Evolutionary conservation across 2,113 vertebrate species (phyloP).

Genomic region (Antechinus flavipes): DNA sequence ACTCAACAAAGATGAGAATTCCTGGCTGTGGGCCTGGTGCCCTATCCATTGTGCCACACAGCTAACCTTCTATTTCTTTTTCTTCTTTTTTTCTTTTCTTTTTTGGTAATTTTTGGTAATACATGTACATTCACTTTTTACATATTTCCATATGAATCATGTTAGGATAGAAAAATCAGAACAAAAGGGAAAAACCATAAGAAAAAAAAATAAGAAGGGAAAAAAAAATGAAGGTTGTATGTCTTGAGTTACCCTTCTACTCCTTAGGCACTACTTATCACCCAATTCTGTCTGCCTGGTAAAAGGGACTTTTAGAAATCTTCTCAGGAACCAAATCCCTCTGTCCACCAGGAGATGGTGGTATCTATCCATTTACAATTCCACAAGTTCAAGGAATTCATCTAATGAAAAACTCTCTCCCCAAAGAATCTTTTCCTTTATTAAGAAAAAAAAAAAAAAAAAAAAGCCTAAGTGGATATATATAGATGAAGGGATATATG

Average conservation of each 20-base stretch:
- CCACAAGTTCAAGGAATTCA: background rate
- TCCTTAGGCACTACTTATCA: background rate
- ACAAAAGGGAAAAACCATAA: too few relatives aligned
- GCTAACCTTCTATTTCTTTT: background rate
- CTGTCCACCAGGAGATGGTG: conserved; percentile 58
- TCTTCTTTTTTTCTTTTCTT: too few relatives aligned
- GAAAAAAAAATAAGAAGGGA: too few relatives aligned
- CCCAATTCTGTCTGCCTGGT: conserved; percentile 18
- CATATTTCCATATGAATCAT: too few relatives aligned
- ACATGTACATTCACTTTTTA: too few relatives aligned
- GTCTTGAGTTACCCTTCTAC: background rate
- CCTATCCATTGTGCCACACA: background rate
- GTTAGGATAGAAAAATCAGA: too few relatives aligned
- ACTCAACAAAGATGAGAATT: background rate
- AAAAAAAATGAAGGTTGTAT: too few relatives aligned
- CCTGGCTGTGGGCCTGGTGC: background rate
- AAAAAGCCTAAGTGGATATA: background rate
- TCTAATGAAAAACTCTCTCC: background rate
- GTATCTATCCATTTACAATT: background rate
- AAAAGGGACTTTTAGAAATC: conserved; percentile 43
- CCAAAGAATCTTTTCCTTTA: background rate
- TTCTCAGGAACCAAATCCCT: conserved; percentile 62
- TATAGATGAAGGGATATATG: background rate
- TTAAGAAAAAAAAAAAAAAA: background rate
- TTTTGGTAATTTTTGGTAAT: too few relatives aligned